A percentile compares a stretch with the other conserved stretches of the same genome.
Conservation (phyloP, 2,113 vertebrate species). For the Clarias magur region DNA sequence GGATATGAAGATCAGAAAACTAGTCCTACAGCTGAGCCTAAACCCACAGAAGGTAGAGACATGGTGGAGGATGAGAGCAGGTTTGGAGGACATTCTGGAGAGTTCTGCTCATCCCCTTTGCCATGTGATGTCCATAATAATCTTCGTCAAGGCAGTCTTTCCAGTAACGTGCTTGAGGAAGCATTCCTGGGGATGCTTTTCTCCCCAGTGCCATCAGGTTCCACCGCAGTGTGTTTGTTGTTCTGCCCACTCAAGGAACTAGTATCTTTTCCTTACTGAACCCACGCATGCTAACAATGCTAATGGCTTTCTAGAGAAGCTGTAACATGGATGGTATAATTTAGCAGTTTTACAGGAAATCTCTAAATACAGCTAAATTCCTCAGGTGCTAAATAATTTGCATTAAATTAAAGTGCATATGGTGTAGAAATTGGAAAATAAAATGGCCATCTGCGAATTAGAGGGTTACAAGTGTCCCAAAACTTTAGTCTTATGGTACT, state of each 20-base stretch:
- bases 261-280: not conserved
- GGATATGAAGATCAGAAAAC: not conserved
- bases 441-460: not conserved
- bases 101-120: not conserved
- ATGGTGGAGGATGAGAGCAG: not conserved
- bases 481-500: not conserved
- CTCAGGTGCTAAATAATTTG: not conserved
- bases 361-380: not conserved
- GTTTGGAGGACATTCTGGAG: not conserved
- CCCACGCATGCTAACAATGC: not conserved
- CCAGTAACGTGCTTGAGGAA: not conserved
- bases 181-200: not conserved
- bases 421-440: not conserved
- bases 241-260: not conserved
- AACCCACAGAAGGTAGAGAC: not conserved
- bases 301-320: not conserved
- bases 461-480: conserved; percentile 17
- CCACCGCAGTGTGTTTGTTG: not conserved
- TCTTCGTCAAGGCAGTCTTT: not conserved
- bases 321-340: not conserved
- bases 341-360: not conserved
- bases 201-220: not conserved
- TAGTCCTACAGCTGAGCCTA: not conserved
- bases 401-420: not conserved
- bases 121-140: not conserved